Evolutionary conservation across 2,888 invertebrate species (phyloP).

Genomic region (Galerucella pusilla): DNA sequence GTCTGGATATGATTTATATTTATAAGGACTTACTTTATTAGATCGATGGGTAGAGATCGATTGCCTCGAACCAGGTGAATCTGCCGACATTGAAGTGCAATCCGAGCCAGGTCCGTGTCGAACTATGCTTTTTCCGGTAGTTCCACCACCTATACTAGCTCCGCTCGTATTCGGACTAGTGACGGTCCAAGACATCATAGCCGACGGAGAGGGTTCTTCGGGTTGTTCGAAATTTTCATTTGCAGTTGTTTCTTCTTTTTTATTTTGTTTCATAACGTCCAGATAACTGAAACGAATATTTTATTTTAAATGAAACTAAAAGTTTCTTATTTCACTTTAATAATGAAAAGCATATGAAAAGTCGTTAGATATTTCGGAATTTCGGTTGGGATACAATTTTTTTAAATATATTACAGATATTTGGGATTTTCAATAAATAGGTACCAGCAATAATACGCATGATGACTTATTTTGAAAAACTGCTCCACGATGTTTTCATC

Average conservation of each 20-base stretch:
- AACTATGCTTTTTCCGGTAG: constrained; percentile 56
- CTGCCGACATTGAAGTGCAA: constrained; percentile 75
- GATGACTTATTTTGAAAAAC: no score
- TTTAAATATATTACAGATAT: no score
- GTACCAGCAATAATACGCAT: no score
- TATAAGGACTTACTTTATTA: constrained; percentile 17
- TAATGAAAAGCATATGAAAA: no score
- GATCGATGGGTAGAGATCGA: constrained; percentile 61
- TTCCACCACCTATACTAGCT: background rate
- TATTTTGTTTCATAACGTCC: constrained; percentile 75
- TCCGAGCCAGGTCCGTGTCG: constrained; percentile 68
- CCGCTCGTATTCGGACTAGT: constrained; percentile 25
- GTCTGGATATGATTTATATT: background rate
- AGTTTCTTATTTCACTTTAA: no score
- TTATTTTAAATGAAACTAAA: no score
- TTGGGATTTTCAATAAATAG: no score
- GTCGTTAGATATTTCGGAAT: no score
- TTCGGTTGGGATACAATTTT: no score
- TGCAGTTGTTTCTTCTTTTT: constrained; percentile 59
- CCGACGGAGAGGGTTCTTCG: constrained; percentile 32
- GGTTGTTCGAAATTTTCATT: constrained; percentile 20
- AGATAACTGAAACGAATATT: constrained; percentile 69
- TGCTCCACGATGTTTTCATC: no score
- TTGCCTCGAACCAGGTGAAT: constrained; percentile 73
- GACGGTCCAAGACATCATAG: constrained; percentile 56